These are phyloP conservation scores for Drosophila infuscata DNA, from an alignment of 2,888 invertebrate species.

Conservation along the genomic window DNA sequence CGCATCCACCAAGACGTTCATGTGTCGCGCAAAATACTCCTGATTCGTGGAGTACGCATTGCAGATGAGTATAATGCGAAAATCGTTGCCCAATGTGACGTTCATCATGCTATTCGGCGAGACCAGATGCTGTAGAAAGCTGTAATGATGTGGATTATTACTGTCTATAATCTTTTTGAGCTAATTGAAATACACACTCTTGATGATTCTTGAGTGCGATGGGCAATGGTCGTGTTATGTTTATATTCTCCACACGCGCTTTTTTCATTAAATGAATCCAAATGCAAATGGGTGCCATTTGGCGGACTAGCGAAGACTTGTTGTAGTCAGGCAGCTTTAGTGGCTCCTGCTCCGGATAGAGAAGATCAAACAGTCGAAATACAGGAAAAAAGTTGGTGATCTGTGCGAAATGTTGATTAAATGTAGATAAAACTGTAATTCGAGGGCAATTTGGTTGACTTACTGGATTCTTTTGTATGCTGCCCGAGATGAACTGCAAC, in stretches of 20 bases:
- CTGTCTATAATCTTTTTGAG: no score
- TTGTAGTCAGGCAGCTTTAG: slow-evolving; percentile 95
- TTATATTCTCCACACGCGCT: slow-evolving; percentile 94
- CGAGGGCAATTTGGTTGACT: slow-evolving; percentile 52
- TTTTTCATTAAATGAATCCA: slow-evolving; percentile 98
- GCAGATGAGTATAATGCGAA: slow-evolving; percentile 95
- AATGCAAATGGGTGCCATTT: slow-evolving; percentile 97
- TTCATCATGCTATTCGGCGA: slow-evolving; percentile 90
- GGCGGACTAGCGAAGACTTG: slow-evolving; percentile 89
- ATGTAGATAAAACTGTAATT: not conserved
- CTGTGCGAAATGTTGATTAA: slow-evolving; percentile 82
- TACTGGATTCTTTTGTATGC: slow-evolving; percentile 96
- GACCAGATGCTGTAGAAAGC: slow-evolving; percentile 94
- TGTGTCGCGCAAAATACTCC: slow-evolving; percentile 95
- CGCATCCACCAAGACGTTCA: slow-evolving; percentile 96
- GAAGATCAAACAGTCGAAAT: slow-evolving; percentile 94
- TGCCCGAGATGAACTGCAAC: slow-evolving; percentile 98
- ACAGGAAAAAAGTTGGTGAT: slow-evolving; percentile 95
- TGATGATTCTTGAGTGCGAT: slow-evolving; percentile 92
- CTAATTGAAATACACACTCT: slow-evolving; percentile 86
- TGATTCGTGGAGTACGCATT: slow-evolving; percentile 98
- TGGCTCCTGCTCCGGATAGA: slow-evolving; percentile 97
- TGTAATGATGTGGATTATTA: slow-evolving; percentile 75
- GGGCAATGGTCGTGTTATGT: slow-evolving; percentile 91
- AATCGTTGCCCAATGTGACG: slow-evolving; percentile 94